phyloP scores from a whole-genome alignment of 2,113 vertebrate genomes.

The Cyprinodon variegatus region DNA sequence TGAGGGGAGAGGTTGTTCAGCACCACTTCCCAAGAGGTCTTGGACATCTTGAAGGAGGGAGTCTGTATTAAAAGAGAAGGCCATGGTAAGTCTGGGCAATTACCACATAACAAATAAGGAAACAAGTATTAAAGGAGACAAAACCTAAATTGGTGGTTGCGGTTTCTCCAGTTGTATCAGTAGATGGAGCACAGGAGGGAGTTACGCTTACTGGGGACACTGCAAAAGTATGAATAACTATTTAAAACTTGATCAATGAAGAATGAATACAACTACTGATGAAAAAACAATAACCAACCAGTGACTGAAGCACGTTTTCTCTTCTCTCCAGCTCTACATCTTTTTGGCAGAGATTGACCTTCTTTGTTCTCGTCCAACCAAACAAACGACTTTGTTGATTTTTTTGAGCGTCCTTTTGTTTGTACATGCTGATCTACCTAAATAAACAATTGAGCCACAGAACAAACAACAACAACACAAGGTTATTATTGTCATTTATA shows the following conservation, averaged over 20 bases:
- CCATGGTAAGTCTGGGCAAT: not conserved
- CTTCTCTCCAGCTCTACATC: not conserved
- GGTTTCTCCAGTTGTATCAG: not conserved
- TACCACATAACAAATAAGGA: constrained; percentile 1
- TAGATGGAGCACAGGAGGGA: not conserved
- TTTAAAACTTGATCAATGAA: not conserved
- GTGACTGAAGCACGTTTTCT: not conserved
- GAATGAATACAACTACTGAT: not conserved
- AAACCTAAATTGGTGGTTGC: not conserved
- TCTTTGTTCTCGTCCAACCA: not conserved
- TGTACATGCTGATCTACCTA: not conserved
- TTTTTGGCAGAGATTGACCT: not conserved
- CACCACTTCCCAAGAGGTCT: constrained; percentile 1
- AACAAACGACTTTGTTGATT: not conserved
- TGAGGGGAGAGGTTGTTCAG: not conserved
- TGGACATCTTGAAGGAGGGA: constrained; percentile 2
- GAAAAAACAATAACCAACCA: not conserved
- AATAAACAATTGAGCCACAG: constrained; percentile 2
- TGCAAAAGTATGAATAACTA: not conserved
- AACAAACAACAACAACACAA: not conserved
- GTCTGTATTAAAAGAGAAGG: not conserved
- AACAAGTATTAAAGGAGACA: not conserved
- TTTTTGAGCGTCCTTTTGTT: not conserved
- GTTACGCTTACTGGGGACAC: not conserved
- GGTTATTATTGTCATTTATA: not conserved